Percentiles rank a stretch among this genome's conserved stretches.
Evolutionary conservation across 2,888 invertebrate genomes (phyloP).

Genomic region (Melangyna quadrimaculata): DNA sequence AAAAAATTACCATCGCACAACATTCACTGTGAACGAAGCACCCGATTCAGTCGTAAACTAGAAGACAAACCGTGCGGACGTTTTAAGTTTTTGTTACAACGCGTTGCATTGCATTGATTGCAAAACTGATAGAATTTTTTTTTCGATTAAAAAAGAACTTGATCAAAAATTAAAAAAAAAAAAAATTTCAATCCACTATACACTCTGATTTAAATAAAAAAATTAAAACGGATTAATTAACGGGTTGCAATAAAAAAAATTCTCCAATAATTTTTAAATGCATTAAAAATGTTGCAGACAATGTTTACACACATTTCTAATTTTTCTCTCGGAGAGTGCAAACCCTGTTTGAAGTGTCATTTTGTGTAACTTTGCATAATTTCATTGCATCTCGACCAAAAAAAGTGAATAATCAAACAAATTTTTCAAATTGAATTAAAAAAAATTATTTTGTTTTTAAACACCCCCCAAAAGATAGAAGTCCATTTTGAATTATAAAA

Average conservation of each 20-base stretch:
- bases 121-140: conserved; percentile 56
- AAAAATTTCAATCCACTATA: background rate
- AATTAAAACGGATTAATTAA: conserved; percentile 52
- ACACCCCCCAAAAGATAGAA: background rate
- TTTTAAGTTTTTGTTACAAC: conserved; percentile 38
- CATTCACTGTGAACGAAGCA: conserved; percentile 33
- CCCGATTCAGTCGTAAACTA: conserved; percentile 41
- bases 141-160: conserved; percentile 51
- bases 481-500: background rate
- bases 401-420: conserved; percentile 7
- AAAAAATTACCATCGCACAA: conserved; percentile 33
- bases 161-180: background rate
- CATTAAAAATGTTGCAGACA: conserved; percentile 65
- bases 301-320: conserved; percentile 66
- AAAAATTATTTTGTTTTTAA: background rate
- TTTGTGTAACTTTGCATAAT: conserved; percentile 46
- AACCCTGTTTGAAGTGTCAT: conserved; percentile 52
- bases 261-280: conserved; percentile 16
- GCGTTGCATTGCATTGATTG: conserved; percentile 38
- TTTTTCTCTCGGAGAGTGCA: conserved; percentile 54
- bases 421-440: conserved; percentile 1
- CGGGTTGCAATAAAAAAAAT: conserved; percentile 42
- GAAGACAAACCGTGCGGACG: conserved; percentile 48
- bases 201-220: background rate
- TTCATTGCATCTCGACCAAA: conserved; percentile 16